Percentiles rank a stretch among this genome's conserved stretches.
These are phyloP conservation scores for Mythimna loreyi DNA, from an alignment of 2,888 invertebrate genomes.

Conservation along the genomic window DNA sequence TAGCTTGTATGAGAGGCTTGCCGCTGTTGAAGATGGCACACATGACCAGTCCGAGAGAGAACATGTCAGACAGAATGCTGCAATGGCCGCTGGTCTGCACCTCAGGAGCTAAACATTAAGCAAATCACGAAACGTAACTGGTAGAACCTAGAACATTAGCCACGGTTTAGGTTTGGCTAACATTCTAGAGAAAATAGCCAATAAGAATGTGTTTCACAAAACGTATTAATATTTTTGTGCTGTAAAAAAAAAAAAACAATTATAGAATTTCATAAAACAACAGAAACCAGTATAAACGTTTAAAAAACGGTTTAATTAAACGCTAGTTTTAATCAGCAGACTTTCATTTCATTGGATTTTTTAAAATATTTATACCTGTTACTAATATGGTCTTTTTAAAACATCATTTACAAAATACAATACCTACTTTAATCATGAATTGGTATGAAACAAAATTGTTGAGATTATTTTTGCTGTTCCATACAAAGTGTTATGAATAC, in stretches of 20 bases:
- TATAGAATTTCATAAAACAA: background rate
- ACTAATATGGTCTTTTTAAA: too few relatives aligned
- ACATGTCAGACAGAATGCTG: slow-evolving; percentile 98
- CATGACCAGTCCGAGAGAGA: slow-evolving; percentile 98
- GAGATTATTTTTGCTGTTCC: background rate
- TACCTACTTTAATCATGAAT: background rate
- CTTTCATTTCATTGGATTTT: background rate
- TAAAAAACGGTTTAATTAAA: background rate
- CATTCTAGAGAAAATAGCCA: background rate
- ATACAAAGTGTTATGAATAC: background rate
- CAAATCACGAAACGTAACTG: slow-evolving; percentile 20
- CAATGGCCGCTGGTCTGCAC: slow-evolving; percentile 95
- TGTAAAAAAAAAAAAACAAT: background rate
- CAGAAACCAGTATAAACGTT: too few relatives aligned
- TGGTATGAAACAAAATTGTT: background rate
- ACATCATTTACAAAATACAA: background rate
- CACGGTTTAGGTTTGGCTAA: background rate
- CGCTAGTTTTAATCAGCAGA: background rate
- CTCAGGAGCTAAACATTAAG: slow-evolving; percentile 95
- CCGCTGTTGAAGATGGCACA: slow-evolving; percentile 98
- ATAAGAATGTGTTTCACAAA: slow-evolving; percentile 2
- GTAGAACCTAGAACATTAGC: background rate
- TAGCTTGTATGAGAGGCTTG: slow-evolving; percentile 96
- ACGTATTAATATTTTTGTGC: background rate
- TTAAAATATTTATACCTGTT: too few relatives aligned